Conservation (phyloP, 2,797 vertebrate species). For the Eremophila alpestris region DNA sequence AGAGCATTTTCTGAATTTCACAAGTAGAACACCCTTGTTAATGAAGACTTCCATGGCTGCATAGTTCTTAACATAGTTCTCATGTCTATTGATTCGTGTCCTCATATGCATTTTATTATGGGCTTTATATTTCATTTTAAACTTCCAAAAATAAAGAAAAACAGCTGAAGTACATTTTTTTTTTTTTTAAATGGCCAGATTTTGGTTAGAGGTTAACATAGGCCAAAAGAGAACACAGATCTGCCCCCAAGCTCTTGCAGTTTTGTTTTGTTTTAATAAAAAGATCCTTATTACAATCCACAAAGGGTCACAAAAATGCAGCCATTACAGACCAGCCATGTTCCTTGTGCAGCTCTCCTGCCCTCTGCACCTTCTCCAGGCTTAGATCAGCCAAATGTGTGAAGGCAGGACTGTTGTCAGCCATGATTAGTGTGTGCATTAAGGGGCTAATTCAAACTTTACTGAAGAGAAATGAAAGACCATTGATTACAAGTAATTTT, state of each 20-base stretch:
- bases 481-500: neutral
- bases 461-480: neutral
- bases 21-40: neutral
- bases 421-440: neutral
- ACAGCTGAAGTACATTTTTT: neutral
- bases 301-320: neutral
- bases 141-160: slow-evolving; percentile 55
- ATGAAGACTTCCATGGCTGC: neutral
- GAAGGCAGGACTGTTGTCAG: neutral
- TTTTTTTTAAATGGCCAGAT: neutral
- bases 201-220: slow-evolving; percentile 45
- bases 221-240: slow-evolving; percentile 38
- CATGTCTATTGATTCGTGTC: slow-evolving; percentile 16
- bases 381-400: neutral
- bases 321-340: neutral
- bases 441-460: neutral
- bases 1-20: slow-evolving; percentile 3
- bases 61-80: slow-evolving; percentile 21
- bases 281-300: slow-evolving; percentile 36
- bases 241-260: slow-evolving; percentile 40
- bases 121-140: slow-evolving; percentile 62
- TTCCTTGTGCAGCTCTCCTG: neutral
- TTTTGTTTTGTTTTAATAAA: slow-evolving; percentile 60
- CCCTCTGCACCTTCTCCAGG: neutral
- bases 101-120: slow-evolving; percentile 58